Base-by-base conservation (phyloP, 2,797 vertebrate species). In the Centropyge bicolor region DNA sequence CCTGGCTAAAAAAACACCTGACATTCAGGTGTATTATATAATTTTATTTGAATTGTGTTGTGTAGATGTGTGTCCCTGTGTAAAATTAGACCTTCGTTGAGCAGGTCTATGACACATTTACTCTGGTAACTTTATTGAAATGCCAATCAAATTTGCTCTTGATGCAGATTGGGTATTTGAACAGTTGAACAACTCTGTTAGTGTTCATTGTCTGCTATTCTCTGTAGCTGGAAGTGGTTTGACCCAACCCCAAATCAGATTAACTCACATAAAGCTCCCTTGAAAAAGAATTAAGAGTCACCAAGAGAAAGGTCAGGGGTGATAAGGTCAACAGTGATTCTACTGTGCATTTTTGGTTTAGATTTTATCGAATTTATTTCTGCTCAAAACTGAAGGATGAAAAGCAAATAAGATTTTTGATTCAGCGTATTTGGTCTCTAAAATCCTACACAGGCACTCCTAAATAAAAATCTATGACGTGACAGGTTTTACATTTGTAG, bases 321-420 rank as follows among this genome's bases (percentile, higher is more conserved):
- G 16, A 73, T 59, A 10, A 46, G 35, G 41, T 75, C 24, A 69
- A 67, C 60, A 24, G 43, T 65, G 51, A 55, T 78, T 52, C n/a
- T 16, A 13, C 16, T 75, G 6, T 54, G 43, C 8, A 65, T 70
- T 51, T 72, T 70, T 76, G 65, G 74, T 82, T 81, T 31, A 73
- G 45, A 27, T 54, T 22, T 27, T 22, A 45, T 31, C 27, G 27
- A 31, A 2, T 31, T 4, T 51, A 61, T 62, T 24, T 41, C 8
- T 35, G 20, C 17, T 81, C 54, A 65, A 78, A 73, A 24, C 12
- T 36, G 43, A 74, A 43, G 9, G 19, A 31, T 35, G 7, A 35
- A 13, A 71, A 38, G 27, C 4, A 2, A 10, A 0, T 0, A 48
- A 19, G 0, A 1, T 64, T 35, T 20, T 63, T 66, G 2, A 74